These are phyloP conservation scores for Casuarius casuarius DNA, from an alignment of 2,113 vertebrate genomes.

Conservation along the genomic window DNA sequence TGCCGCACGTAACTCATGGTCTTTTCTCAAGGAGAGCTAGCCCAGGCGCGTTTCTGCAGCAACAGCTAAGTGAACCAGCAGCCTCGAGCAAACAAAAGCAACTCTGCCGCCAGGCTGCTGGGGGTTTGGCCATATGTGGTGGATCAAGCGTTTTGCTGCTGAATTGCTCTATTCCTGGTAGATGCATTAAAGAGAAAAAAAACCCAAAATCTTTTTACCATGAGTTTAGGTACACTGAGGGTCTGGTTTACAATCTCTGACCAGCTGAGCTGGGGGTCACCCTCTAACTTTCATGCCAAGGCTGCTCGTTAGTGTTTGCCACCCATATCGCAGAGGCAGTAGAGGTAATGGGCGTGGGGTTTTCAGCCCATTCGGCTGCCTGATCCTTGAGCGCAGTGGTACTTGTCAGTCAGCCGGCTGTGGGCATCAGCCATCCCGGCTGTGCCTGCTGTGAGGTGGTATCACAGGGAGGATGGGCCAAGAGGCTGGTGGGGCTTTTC, in stretches of 20 bases:
- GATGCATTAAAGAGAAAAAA: background rate
- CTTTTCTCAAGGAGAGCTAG: background rate
- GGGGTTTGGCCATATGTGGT: background rate
- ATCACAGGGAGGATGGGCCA: slow-evolving; percentile 12
- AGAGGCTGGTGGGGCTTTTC: background rate
- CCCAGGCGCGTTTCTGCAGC: background rate
- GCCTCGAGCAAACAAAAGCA: background rate
- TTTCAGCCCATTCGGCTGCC: background rate
- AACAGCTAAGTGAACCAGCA: background rate
- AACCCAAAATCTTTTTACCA: background rate
- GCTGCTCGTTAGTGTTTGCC: background rate
- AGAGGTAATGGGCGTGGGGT: rapidly evolving
- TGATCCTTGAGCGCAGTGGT: background rate
- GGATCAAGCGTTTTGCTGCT: background rate
- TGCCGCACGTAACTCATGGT: rapidly evolving
- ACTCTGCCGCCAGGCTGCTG: background rate
- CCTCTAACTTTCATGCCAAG: background rate
- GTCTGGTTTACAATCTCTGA: background rate
- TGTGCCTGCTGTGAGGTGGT: rapidly evolving
- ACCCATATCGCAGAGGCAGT: background rate
- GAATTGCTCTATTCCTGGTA: background rate
- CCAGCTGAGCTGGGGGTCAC: background rate
- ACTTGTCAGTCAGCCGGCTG: background rate
- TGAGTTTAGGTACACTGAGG: background rate
- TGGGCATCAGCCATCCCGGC: background rate